Percentiles rank a stretch among this genome's conserved stretches.
These are phyloP conservation scores for Craniophora ligustri DNA, from an alignment of 2,888 invertebrate genomes.

Conservation along the genomic window DNA sequence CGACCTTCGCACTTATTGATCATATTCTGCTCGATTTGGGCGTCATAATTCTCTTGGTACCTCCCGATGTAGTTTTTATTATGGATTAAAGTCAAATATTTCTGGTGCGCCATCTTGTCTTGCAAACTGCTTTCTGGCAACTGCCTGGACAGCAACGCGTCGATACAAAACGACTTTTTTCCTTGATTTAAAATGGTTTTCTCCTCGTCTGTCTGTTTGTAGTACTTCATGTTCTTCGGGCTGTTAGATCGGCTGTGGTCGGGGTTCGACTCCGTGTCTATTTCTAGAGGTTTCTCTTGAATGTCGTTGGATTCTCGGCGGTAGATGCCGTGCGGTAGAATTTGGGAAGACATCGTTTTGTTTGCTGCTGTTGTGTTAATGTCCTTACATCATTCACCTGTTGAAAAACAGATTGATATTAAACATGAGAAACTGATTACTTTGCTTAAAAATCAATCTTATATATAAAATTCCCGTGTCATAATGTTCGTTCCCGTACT, in stretches of 20 bases:
- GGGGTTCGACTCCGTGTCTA: constrained; percentile 76
- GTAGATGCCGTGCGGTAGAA: constrained; percentile 65
- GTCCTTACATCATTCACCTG: constrained; percentile 54
- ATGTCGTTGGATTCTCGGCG: constrained; percentile 70
- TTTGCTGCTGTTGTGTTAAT: neutral
- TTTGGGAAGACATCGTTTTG: constrained; percentile 57
- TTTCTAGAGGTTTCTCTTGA: constrained; percentile 72
- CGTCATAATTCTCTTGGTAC: constrained; percentile 82
- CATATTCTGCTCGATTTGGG: constrained; percentile 82
- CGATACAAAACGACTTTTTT: constrained; percentile 96
- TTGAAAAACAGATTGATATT: too few relatives aligned
- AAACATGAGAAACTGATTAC: too few relatives aligned
- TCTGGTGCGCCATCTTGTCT: constrained; percentile 77
- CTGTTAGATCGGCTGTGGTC: constrained; percentile 76
- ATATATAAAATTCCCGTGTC: too few relatives aligned
- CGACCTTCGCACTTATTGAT: constrained; percentile 73
- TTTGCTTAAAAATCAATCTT: too few relatives aligned
- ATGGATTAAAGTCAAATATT: constrained; percentile 75
- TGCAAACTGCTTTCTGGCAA: constrained; percentile 71
- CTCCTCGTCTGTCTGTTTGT: constrained; percentile 65
- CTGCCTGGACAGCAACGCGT: constrained; percentile 93
- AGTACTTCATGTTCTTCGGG: constrained; percentile 80
- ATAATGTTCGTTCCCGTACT: too few relatives aligned
- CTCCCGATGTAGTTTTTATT: constrained; percentile 81
- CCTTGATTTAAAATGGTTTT: constrained; percentile 77